Base-by-base conservation (phyloP, 2,888 invertebrate genomes). In the Lamellibrachia satsuma region DNA sequence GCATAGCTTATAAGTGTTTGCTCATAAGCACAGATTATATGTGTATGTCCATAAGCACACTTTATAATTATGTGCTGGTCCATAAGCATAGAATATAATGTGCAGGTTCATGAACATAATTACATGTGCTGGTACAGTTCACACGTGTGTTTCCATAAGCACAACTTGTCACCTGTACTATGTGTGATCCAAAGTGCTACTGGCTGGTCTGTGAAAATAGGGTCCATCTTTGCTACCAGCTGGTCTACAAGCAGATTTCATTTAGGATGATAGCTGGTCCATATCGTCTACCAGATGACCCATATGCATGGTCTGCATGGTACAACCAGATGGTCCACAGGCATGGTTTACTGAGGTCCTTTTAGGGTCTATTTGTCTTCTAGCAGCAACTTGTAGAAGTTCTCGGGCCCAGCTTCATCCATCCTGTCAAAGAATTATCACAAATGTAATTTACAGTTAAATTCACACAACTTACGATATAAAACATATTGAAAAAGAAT, bases 281-380 rank as follows among this genome's bases (percentile, higher is more conserved):
- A 60, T 22, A 6, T 6, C 6, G 15, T 15, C 2, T 22, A 11
- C 75, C n/a, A n/a, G 75, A 6, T 22, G 6, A 6, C n/a, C 22
- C 75, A 75, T 4, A 15, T 22, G 75, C 11, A 60, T 11, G 15
- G 3, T 75, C 75, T 3, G 75, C 75, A 75, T 75, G 6, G 22
- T 22, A 22, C 22, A 75, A 75, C 75, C 3, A 22, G 22, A 75
- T 39, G 39, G 39, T 39, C 39, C 39, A 75, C 15, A 75, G 22
- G 15, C 75, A 6, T 15, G 15, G 22, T 22, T 15, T 6, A n/a
- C 75, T 22, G 4, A n/a, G 15, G 15, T 75, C 75, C n/a, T 75
- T 57, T 75, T 75, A 22, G 75, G 75, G 75, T 75, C 75, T 75
- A 75, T 75, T n/a, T 22, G 75, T 75, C 75, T 75, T 75, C 75